Evolutionary conservation across 2,797 vertebrate genomes (phyloP).

Genomic region (Thalassophryne amazonica): DNA sequence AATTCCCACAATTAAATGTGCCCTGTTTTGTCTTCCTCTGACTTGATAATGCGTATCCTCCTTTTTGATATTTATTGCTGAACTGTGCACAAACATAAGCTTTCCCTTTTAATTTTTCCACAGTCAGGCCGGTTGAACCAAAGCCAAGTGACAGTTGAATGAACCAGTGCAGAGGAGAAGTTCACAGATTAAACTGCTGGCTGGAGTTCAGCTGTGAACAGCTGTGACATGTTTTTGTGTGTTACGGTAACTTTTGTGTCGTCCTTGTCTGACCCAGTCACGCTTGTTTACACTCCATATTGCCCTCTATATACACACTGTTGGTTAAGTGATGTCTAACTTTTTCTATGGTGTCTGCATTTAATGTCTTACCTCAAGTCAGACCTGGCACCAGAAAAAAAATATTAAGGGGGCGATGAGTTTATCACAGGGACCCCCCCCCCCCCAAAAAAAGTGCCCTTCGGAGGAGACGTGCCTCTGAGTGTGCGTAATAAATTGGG

Average conservation of each 20-base stretch:
- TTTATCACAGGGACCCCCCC: too few species aligned
- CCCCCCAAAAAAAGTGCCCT: too few species aligned
- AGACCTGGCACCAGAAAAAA: too few species aligned
- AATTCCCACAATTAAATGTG: too few species aligned
- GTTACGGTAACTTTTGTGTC: not conserved
- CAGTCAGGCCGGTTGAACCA: not conserved
- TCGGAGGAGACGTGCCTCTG: too few species aligned
- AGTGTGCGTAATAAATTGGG: too few species aligned
- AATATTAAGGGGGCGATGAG: too few species aligned
- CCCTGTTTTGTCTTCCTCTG: too few species aligned
- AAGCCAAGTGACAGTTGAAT: not conserved
- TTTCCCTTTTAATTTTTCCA: not conserved
- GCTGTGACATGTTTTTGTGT: slow-evolving; percentile 12
- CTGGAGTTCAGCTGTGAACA: not conserved
- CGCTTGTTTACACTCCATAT: not conserved
- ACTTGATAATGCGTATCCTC: too few species aligned
- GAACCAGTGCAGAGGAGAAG: not conserved
- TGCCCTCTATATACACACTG: not conserved
- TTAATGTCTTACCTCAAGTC: not conserved
- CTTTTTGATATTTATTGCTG: too few species aligned
- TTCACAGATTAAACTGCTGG: not conserved
- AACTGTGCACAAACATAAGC: too few species aligned
- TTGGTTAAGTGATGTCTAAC: not conserved
- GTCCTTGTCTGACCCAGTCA: not conserved
- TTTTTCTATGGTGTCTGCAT: not conserved